phyloP scores from a whole-genome alignment of 2,797 vertebrate genomes.

The Synanceia verrucosa region DNA sequence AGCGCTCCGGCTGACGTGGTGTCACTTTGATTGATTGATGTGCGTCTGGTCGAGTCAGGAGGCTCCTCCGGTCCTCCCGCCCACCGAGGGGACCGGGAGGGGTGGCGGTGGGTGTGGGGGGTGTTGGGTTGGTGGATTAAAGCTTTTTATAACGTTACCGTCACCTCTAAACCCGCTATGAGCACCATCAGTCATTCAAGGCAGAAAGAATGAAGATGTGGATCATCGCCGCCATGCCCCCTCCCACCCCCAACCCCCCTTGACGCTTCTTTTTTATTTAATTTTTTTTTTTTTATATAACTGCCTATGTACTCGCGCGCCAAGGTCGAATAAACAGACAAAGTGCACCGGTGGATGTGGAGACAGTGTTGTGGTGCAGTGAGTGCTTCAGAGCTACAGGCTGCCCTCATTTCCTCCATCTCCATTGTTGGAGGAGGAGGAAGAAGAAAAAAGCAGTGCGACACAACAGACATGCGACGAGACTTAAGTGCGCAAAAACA shows the following conservation, averaged over 20 bases:
- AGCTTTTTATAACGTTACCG: neutral
- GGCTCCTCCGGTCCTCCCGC: slow-evolving; percentile 47
- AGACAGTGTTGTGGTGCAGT: neutral
- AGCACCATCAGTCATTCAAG: neutral
- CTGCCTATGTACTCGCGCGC: slow-evolving; percentile 33
- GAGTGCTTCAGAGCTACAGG: neutral
- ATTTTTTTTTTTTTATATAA: slow-evolving; percentile 40
- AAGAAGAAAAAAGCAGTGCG: slow-evolving; percentile 45
- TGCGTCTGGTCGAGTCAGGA: slow-evolving; percentile 45
- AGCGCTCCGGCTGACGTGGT: slow-evolving; percentile 29
- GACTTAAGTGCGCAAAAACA: slow-evolving; percentile 40
- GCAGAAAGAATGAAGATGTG: neutral
- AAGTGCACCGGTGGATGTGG: no score
- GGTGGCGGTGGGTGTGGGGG: neutral
- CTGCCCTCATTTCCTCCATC: slow-evolving; percentile 59
- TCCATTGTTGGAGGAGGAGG: slow-evolving; percentile 45
- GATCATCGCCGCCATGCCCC: slow-evolving; percentile 39
- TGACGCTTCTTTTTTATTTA: slow-evolving; percentile 27
- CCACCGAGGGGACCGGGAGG: slow-evolving; percentile 26
- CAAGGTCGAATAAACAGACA: slow-evolving; percentile 46
- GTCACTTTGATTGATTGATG: slow-evolving; percentile 72
- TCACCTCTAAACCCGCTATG: neutral
- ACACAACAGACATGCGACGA: slow-evolving; percentile 68
- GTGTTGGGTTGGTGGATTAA: slow-evolving; percentile 1
- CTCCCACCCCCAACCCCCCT: slow-evolving; percentile 24